Base-by-base conservation (phyloP, 1,140 invertebrate genomes). In the Caerostris darwini region DNA sequence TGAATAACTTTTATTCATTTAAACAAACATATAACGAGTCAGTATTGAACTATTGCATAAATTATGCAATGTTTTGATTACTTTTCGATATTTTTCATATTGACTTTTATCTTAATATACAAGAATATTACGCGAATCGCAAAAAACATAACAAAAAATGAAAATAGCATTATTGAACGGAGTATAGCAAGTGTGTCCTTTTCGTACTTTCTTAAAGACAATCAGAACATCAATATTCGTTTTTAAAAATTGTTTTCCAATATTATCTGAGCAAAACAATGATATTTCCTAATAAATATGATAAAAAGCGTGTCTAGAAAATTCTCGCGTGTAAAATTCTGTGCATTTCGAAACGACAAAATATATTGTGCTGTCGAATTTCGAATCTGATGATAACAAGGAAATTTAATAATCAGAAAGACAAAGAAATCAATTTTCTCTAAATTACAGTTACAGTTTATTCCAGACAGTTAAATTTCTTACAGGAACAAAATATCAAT, bases 31-130 rank as follows among this genome's bases (percentile, higher is more conserved):
- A 14, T 88, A 64, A 50, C 14, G 14, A 88, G 54, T 88, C 19
- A 17, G 61, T 54, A 88, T 67, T 64, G 59, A 88, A 88, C 53
- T 88, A 64, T 64, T 64, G 59, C 19, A 64, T 88, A 88, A 88
- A 88, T 88, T 88, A 88, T 64, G 50, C 17, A 67, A 10, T 7
- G 6, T 64, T 59, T 34, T 88, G 61, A 88, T 88, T 88, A 64
- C 64, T 88, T 88, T 64, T 64, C 86, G 86, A 88, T 88, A 88
- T 64, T 54, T 58, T 85, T 19, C 57, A 56, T 14, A 34, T 85
- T 57, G 83, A 17, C 6, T 85, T 85, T 85, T n/a, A n/a, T 59
- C 50, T n/a, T 58, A 85, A 85, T 85, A 19, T 34, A 17, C 34
- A 5, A 7, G 19, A 77, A 77, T 77, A 77, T 77, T 77, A 19